Base-by-base conservation (phyloP, 2,113 vertebrate species). In the Neogobius melanostomus region DNA sequence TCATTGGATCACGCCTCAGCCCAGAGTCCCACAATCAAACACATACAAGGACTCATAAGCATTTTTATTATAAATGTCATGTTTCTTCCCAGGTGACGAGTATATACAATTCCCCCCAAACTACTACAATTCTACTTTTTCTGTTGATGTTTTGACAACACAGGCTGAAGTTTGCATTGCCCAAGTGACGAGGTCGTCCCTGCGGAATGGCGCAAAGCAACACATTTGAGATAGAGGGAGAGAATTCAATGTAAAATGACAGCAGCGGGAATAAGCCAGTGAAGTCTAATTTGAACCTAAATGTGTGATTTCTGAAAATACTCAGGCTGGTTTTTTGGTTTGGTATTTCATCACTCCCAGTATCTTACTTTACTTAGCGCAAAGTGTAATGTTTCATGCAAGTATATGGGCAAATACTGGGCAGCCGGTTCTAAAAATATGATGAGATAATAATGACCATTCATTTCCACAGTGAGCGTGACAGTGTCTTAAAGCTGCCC, bases 401-500 rank as follows among this genome's bases (percentile, higher is more conserved):
- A 65, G 70, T 68, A 63, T 59, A 71, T 67, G 67, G n/a, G 56
- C 63, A 66, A 77, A 74, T 62, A 49, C 74, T 45, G 43, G 65
- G 47, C 49, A 46, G 44, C 48, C 53, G 67, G 45, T 42, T 72
- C 52, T 69, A 68, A 67, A 74, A 72, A 80, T 67, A 17, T 71
- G 74, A 80, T 64, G 71, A 52, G 53, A 79, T 63, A 61, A 84
- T 81, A 70, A 49, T 57, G 64, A 74, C 60, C 71, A 79, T 87
- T 66, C 77, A 66, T 61, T 56, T 48, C 63, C 64, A 64, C 64
- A 59, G 49, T 50, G 71, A 75, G 78, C 5, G 8, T 74, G 62
- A 12, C 64, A 49, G 15, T 68, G 45, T 36, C 4, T 36, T 36
- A 36, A 36, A 36, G 28, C 28, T 36, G 0, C 28, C 28, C 28